Evolutionary conservation across 2,797 vertebrate species (phyloP).

Genomic region (Yasuhikotakia modesta): DNA sequence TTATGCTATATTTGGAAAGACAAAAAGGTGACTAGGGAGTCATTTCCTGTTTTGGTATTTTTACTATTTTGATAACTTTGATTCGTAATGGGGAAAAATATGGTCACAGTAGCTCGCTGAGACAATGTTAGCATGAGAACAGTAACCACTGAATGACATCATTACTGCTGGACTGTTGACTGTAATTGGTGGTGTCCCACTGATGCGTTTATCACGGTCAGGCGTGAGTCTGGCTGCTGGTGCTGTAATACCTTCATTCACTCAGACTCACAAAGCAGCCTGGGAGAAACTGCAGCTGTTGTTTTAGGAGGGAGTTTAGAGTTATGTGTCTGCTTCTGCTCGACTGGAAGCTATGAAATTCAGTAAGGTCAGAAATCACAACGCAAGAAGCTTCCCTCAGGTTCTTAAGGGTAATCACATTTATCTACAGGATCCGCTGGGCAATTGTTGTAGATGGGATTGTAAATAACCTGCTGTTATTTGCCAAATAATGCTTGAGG

Average conservation of each 20-base stretch:
- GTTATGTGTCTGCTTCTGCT: constrained; percentile 40
- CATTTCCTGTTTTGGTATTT: not conserved
- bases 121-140: constrained; percentile 4
- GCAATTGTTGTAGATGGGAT: constrained; percentile 18
- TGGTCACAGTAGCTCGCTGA: constrained; percentile 11
- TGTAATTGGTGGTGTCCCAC: constrained; percentile 31
- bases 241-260: constrained; percentile 34
- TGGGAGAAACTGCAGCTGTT: constrained; percentile 37
- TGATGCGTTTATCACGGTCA: constrained; percentile 33
- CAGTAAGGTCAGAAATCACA: constrained; percentile 42
- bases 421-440: constrained; percentile 30
- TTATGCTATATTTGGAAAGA: not conserved
- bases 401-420: constrained; percentile 33
- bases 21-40: not conserved
- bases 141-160: constrained; percentile 9
- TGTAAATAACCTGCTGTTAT: constrained; percentile 18
- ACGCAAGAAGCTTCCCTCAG: constrained; percentile 30
- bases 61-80: not conserved
- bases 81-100: constrained; percentile 13
- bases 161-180: constrained; percentile 29
- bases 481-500: constrained; percentile 14
- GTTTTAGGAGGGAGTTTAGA: constrained; percentile 42
- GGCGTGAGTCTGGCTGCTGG: constrained; percentile 27
- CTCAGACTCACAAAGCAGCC: constrained; percentile 5
- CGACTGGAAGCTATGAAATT: constrained; percentile 44